Conservation (phyloP, 1,140 invertebrate genomes). For the Forficula auricularia region DNA sequence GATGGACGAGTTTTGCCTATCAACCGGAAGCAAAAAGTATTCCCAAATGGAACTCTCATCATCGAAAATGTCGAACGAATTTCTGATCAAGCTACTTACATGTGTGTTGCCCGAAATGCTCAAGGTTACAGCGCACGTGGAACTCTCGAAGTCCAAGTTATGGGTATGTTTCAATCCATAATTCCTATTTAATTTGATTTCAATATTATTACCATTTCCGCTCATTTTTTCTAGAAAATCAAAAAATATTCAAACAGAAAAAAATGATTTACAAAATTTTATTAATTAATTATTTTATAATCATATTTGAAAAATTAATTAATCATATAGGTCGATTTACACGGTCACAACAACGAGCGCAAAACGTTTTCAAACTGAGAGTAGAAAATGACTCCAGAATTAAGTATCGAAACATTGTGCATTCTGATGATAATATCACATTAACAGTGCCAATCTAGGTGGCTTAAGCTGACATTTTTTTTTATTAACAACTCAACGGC, state of each 20-base stretch:
- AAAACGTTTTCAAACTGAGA: no score
- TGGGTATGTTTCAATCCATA: slow-evolving; percentile 54
- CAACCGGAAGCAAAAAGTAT: slow-evolving; percentile 87
- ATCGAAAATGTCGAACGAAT: slow-evolving; percentile 83
- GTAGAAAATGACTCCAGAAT: no score
- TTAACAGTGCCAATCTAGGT: no score
- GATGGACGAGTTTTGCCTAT: slow-evolving; percentile 65
- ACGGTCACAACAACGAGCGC: no score
- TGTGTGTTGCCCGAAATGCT: slow-evolving; percentile 77
- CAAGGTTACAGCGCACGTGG: slow-evolving; percentile 75
- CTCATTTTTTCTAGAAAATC: slow-evolving; percentile 8
- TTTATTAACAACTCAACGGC: no score
- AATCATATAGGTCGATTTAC: no score
- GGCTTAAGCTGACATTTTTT: no score
- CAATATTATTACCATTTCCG: background rate
- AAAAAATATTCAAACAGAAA: background rate
- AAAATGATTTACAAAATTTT: no score
- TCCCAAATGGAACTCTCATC: slow-evolving; percentile 80
- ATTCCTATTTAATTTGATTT: slow-evolving; percentile 7
- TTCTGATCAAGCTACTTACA: slow-evolving; percentile 86
- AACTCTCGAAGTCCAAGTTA: slow-evolving; percentile 80
- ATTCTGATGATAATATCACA: no score
- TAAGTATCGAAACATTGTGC: no score
- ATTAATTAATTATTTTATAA: no score
- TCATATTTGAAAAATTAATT: no score